phyloP scores from a whole-genome alignment of 2,888 invertebrate genomes.

The Pristionchus japonicus region DNA sequence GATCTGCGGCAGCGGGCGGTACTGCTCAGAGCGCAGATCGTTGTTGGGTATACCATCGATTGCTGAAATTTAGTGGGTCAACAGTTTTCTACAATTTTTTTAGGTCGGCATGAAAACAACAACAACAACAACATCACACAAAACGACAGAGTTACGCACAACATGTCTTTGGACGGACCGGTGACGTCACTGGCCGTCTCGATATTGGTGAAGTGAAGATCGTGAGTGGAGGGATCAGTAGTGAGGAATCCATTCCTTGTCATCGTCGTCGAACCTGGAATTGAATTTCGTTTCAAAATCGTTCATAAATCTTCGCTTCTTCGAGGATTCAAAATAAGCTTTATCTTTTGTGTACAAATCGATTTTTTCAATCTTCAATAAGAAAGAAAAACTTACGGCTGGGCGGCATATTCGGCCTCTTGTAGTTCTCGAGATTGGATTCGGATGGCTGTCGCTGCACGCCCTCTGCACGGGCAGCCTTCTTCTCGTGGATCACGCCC shows the following conservation, averaged over 20 bases:
- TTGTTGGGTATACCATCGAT: conserved; percentile 44
- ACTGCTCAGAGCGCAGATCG: conserved; percentile 34
- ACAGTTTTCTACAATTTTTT: not conserved
- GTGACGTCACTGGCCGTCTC: conserved; percentile 22
- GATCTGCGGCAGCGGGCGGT: conserved; percentile 31
- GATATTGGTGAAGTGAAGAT: conserved; percentile 36
- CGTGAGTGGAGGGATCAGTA: not conserved
- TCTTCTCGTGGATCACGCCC: conserved; percentile 24
- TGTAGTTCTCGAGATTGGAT: conserved; percentile 41
- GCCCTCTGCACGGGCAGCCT: not conserved
- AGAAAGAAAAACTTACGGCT: conserved; percentile 9
- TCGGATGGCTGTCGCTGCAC: conserved; percentile 39
- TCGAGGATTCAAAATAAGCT: too few relatives aligned
- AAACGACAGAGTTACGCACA: conserved; percentile 25
- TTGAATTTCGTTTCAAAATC: too few relatives aligned
- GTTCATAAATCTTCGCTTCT: too few relatives aligned
- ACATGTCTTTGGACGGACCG: conserved; percentile 14
- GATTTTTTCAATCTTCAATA: not conserved
- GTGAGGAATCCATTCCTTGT: conserved; percentile 6
- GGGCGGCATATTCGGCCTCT: conserved; percentile 42
- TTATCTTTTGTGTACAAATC: too few relatives aligned
- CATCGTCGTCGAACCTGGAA: conserved; percentile 19
- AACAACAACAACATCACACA: not conserved
- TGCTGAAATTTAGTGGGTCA: conserved; percentile 6
- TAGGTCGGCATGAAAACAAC: too few relatives aligned